These are phyloP conservation scores for Heliconius hermathena DNA, from an alignment of 1,140 invertebrate genomes.

Conservation along the genomic window DNA sequence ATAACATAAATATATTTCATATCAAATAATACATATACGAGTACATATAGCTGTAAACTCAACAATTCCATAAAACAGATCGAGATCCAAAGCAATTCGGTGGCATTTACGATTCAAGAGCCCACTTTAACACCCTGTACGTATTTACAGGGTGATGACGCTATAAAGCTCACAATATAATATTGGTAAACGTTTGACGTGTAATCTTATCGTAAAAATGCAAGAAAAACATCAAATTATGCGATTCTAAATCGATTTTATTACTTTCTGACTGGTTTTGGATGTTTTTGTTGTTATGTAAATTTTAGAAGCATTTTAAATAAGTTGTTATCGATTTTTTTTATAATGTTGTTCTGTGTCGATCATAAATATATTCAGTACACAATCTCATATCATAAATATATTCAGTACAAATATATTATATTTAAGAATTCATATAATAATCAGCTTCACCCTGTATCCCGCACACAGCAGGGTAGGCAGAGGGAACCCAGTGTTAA, in stretches of 20 bases:
- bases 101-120: slow-evolving; percentile 63
- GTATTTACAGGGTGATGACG: slow-evolving; percentile 62
- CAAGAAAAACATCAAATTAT: slow-evolving; percentile 31
- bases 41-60: not conserved
- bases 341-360: not conserved
- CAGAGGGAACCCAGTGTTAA: too few species aligned
- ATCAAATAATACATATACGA: slow-evolving; percentile 2
- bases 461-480: too few species aligned
- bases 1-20: not conserved
- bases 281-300: not conserved
- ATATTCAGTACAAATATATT: too few species aligned
- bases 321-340: not conserved
- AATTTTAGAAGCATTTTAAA: not conserved
- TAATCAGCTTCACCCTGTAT: too few species aligned
- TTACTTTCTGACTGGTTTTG: not conserved
- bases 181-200: slow-evolving; percentile 69
- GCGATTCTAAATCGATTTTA: slow-evolving; percentile 40
- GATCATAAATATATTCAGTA: too few species aligned
- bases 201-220: slow-evolving; percentile 46
- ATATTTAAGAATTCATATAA: too few species aligned
- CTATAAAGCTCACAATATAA: slow-evolving; percentile 59
- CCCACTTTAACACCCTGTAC: slow-evolving; percentile 61
- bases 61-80: slow-evolving; percentile 66
- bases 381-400: too few species aligned
- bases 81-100: slow-evolving; percentile 59